Evolutionary conservation across 2,113 vertebrate species (phyloP), one percentile per base, ranked within the genome.

Genomic region (Nasalis larvatus): DNA sequence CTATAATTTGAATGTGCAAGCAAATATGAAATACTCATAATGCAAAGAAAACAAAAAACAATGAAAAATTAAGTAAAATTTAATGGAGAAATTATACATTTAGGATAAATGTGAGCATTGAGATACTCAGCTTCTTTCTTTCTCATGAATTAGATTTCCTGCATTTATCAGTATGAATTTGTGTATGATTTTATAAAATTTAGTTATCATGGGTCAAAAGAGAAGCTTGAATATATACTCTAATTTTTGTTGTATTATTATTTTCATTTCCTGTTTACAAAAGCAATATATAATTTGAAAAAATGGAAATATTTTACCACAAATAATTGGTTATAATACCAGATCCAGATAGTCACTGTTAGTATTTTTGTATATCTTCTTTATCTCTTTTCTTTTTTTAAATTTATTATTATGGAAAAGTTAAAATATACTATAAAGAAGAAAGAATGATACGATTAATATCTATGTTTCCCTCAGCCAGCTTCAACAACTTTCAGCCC

Each of bases 401-500:
- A 14, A 5, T 92, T n/a, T 35, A 42, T 52, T 4, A 14, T 47
- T 60, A 4, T 68, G 23, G 5, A 40, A 13, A 49, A 56, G 42
- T 42, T 13, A 17, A 80, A 37, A 68, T 9, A 25, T 68, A 52
- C 30, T 16, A 2, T n/a, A 47, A 73, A 85, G 25, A 52, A 68
- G 27, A 23, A 56, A 32, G 49, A 30, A 8, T 10, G 25, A n/a
- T 4, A 73, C 3, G 7, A 27, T 11, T 32, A 27, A 35, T n/a
- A 16, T 0, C n/a, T 4, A 1, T 10, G 8, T 8, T 32, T 6
- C 35, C 12, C 6, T 87, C 2, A 17, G 30, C 14, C 32, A 63
- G 8, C 9, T 73, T 66, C 32, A 13, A 25, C 1, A 14, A 3
- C 30, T 76, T 66, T 76, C 30, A 68, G 9, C 54, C 13, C 1